Evolutionary conservation across 2,888 invertebrate species (phyloP).

Genomic region (Nasonovia ribisnigri): DNA sequence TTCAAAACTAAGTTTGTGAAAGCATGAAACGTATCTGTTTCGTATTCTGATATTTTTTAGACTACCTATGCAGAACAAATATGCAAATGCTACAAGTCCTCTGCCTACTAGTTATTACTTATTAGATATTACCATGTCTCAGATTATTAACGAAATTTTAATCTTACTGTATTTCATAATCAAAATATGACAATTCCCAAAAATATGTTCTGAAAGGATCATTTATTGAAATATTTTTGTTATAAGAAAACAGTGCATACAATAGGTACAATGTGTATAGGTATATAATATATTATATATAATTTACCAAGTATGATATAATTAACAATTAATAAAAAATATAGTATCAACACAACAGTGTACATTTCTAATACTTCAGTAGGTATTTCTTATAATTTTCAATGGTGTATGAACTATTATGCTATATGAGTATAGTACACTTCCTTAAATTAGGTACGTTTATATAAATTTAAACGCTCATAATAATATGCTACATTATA

Average conservation of each 20-base stretch:
- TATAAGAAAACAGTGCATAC: not conserved
- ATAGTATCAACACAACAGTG: not conserved
- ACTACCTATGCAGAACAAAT: too few relatives aligned
- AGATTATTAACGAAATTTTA: not conserved
- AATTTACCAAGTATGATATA: not conserved
- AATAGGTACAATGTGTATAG: not conserved
- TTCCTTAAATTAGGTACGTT: not conserved
- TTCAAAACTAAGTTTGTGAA: too few relatives aligned
- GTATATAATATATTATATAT: not conserved
- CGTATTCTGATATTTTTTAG: too few relatives aligned
- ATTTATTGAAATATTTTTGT: not conserved
- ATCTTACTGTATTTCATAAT: not conserved
- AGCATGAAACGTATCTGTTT: too few relatives aligned
- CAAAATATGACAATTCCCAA: not conserved
- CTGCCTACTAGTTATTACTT: too few relatives aligned
- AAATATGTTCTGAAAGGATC: not conserved
- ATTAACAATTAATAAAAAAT: constrained; percentile 12
- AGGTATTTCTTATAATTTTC: not conserved
- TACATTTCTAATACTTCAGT: constrained; percentile 21
- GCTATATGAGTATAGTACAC: not conserved
- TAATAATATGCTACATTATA: not conserved
- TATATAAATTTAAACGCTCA: not conserved
- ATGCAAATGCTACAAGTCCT: too few relatives aligned
- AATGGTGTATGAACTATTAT: too few relatives aligned
- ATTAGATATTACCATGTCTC: not conserved